Conservation (phyloP, 2,888 invertebrate species). For the Celastrina argiolus region DNA sequence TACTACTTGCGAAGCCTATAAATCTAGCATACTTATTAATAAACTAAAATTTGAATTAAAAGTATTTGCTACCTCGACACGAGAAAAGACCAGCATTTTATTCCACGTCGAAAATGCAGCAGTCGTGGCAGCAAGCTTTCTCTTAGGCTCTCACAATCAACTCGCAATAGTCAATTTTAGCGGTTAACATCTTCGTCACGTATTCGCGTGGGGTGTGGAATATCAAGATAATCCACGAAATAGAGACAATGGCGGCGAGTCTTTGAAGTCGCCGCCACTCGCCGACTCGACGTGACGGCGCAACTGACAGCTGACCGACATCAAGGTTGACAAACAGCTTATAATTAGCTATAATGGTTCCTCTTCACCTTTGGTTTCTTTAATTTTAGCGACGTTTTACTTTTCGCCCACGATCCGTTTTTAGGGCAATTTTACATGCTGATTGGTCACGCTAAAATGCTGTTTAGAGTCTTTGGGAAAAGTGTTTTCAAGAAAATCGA, state of each 20-base stretch:
- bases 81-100: not conserved
- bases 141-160: slow-evolving; percentile 4
- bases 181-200: slow-evolving; percentile 56
- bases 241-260: slow-evolving; percentile 47
- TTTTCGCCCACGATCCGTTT: not conserved
- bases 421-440: too few relatives aligned
- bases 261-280: slow-evolving; percentile 20
- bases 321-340: slow-evolving; percentile 16
- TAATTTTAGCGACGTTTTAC: slow-evolving; percentile 25
- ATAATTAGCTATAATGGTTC: slow-evolving; percentile 17
- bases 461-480: too few relatives aligned
- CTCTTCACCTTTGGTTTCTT: not conserved
- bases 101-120: not conserved
- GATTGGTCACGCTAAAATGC: too few relatives aligned
- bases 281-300: not conserved
- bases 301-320: slow-evolving; percentile 21
- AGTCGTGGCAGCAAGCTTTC: not conserved
- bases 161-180: slow-evolving; percentile 41
- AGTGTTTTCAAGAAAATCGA: too few relatives aligned
- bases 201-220: slow-evolving; percentile 39
- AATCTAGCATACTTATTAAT: too few relatives aligned
- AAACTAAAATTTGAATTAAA: too few relatives aligned
- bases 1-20: too few relatives aligned
- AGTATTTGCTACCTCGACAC: too few relatives aligned
- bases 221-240: slow-evolving; percentile 61